Evolutionary conservation across 2,797 vertebrate genomes (phyloP).

Genomic region (Bradypodion pumilum): DNA sequence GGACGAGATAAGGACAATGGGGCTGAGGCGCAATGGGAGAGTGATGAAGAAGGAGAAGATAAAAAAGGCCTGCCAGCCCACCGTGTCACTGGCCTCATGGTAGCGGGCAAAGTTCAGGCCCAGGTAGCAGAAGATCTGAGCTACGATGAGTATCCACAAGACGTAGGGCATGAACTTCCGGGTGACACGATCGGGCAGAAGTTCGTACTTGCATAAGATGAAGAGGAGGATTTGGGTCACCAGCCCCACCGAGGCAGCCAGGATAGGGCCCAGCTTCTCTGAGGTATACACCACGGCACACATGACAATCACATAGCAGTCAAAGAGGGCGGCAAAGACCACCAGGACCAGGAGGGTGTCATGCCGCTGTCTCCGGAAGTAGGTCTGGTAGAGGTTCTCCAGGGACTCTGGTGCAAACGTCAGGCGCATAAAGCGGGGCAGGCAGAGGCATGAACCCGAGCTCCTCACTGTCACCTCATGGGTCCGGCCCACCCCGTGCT

Average conservation of each 20-base stretch:
- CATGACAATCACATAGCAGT: slow-evolving; percentile 87
- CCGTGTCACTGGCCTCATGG: slow-evolving; percentile 83
- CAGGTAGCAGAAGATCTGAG: slow-evolving; percentile 87
- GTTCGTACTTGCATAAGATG: slow-evolving; percentile 72
- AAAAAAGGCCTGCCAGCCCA: slow-evolving; percentile 95
- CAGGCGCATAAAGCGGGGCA: slow-evolving; percentile 82
- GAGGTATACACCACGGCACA: slow-evolving; percentile 80
- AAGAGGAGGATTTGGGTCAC: slow-evolving; percentile 78
- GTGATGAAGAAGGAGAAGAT: slow-evolving; percentile 91
- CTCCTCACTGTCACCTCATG: slow-evolving; percentile 80
- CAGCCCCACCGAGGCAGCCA: slow-evolving; percentile 78
- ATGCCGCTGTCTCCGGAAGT: slow-evolving; percentile 90
- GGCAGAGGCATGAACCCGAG: slow-evolving; percentile 77
- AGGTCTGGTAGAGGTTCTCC: slow-evolving; percentile 91
- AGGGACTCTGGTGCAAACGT: slow-evolving; percentile 86
- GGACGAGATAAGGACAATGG: slow-evolving; percentile 81
- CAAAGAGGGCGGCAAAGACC: slow-evolving; percentile 88
- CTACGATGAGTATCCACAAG: slow-evolving; percentile 85
- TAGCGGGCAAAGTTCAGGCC: slow-evolving; percentile 79
- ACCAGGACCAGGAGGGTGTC: slow-evolving; percentile 86
- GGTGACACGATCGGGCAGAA: slow-evolving; percentile 74
- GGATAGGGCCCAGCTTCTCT: slow-evolving; percentile 80
- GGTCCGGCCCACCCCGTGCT: slow-evolving; percentile 80
- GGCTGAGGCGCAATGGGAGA: slow-evolving; percentile 84
- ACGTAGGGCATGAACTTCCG: slow-evolving; percentile 81